phyloP scores from a whole-genome alignment of 2,797 vertebrate genomes.

The Masticophis lateralis region DNA sequence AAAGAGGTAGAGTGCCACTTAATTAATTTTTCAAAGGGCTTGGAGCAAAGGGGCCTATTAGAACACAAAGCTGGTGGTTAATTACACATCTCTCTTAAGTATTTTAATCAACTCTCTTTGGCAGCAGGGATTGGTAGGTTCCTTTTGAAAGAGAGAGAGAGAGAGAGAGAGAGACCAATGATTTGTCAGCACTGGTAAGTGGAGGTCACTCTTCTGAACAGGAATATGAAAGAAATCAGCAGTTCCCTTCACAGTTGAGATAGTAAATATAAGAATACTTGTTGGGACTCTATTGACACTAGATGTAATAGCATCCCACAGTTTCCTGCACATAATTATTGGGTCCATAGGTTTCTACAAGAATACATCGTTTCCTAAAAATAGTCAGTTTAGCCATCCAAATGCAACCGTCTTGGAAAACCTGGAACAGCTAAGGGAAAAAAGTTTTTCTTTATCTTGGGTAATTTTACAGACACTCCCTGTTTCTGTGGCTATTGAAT shows the following conservation, averaged over 20 bases:
- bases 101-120: conserved; percentile 25
- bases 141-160: not conserved
- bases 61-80: conserved; percentile 14
- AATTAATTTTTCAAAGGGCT: conserved; percentile 31
- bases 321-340: conserved; percentile 44
- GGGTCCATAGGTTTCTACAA: conserved; percentile 11
- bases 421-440: too few species aligned
- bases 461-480: not conserved
- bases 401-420: not conserved
- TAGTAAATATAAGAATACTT: conserved; percentile 22
- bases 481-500: not conserved
- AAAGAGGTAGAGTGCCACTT: conserved; percentile 1
- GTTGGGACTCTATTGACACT: conserved; percentile 32
- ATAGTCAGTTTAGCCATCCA: not conserved
- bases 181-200: not conserved
- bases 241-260: not conserved
- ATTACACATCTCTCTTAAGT: conserved; percentile 22
- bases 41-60: conserved; percentile 24
- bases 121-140: conserved; percentile 12
- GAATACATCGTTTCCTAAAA: not conserved
- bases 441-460: not conserved
- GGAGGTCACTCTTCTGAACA: not conserved
- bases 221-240: conserved; percentile 4
- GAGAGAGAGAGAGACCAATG: not conserved
- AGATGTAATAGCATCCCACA: conserved; percentile 12